Evolutionary conservation across 2,797 vertebrate species (phyloP).

Genomic region (Sternarchorhynchus goeldii): DNA sequence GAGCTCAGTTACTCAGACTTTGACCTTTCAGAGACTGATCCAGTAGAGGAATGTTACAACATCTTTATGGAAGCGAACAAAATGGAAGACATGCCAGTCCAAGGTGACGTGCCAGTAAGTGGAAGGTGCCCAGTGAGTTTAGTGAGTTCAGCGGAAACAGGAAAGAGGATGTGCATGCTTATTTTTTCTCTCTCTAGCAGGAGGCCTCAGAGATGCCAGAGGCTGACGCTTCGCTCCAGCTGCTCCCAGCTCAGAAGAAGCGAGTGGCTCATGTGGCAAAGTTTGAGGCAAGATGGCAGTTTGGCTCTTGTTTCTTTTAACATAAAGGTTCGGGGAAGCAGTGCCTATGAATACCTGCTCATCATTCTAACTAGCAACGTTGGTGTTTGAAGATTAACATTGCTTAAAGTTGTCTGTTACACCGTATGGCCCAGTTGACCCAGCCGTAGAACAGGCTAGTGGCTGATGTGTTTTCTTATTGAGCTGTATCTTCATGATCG

Average conservation of each 20-base stretch:
- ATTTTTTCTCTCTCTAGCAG: constrained; percentile 54
- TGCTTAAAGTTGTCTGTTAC: neutral
- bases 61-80: constrained; percentile 81
- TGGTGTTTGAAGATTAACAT: neutral
- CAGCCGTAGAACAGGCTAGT: neutral
- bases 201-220: constrained; percentile 44
- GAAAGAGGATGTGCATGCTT: neutral
- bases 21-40: constrained; percentile 75
- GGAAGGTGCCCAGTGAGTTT: neutral
- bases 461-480: neutral
- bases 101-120: constrained; percentile 63
- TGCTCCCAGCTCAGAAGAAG: constrained; percentile 63
- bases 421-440: neutral
- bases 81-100: constrained; percentile 37
- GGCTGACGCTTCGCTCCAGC: constrained; percentile 49
- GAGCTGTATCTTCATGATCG: constrained; percentile 1
- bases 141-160: neutral
- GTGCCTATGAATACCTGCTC: neutral
- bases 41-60: constrained; percentile 78
- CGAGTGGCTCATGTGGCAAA: constrained; percentile 73
- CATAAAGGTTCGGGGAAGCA: neutral
- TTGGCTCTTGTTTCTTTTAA: neutral
- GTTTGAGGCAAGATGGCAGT: constrained; percentile 67
- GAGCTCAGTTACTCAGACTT: constrained; percentile 65
- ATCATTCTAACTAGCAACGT: too few relatives aligned